Evolutionary conservation across 1,140 invertebrate genomes (phyloP).

Genomic region (Euura lappo): DNA sequence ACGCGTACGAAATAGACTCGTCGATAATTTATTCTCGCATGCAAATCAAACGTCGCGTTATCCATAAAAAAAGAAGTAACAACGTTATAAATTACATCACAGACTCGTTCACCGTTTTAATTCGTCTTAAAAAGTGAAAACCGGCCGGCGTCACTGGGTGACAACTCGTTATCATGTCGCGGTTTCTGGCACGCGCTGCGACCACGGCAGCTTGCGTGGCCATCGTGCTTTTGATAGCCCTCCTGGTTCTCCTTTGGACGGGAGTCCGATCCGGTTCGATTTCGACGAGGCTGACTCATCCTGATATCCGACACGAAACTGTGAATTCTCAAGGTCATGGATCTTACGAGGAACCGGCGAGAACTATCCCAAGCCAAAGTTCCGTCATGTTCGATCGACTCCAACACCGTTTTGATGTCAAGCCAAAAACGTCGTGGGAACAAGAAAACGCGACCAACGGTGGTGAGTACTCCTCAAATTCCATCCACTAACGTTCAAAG

Average conservation of each 20-base stretch:
- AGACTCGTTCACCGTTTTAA: too few species aligned
- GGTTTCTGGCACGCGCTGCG: conserved; percentile 30
- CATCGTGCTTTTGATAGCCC: conserved; percentile 33
- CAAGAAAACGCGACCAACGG: not conserved
- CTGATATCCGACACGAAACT: not conserved
- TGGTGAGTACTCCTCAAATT: not conserved
- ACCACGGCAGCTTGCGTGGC: conserved; percentile 28
- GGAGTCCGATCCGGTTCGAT: conserved; percentile 20
- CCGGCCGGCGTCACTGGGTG: too few species aligned
- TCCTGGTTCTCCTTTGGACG: conserved; percentile 36
- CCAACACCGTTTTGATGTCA: not conserved
- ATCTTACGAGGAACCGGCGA: not conserved
- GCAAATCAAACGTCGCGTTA: too few species aligned
- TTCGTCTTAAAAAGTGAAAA: too few species aligned
- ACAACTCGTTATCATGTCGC: conserved; percentile 30
- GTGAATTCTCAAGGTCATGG: not conserved
- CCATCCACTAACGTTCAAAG: too few species aligned
- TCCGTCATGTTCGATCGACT: not conserved
- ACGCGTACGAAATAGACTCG: too few species aligned
- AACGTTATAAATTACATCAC: too few species aligned
- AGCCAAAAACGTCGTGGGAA: not conserved
- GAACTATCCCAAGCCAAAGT: not conserved
- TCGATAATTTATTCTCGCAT: too few species aligned
- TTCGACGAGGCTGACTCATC: not conserved
- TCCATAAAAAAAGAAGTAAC: too few species aligned